These are phyloP conservation scores for Neomonachus schauinslandi DNA, from an alignment of 2,113 vertebrate genomes.

Conservation along the genomic window DNA sequence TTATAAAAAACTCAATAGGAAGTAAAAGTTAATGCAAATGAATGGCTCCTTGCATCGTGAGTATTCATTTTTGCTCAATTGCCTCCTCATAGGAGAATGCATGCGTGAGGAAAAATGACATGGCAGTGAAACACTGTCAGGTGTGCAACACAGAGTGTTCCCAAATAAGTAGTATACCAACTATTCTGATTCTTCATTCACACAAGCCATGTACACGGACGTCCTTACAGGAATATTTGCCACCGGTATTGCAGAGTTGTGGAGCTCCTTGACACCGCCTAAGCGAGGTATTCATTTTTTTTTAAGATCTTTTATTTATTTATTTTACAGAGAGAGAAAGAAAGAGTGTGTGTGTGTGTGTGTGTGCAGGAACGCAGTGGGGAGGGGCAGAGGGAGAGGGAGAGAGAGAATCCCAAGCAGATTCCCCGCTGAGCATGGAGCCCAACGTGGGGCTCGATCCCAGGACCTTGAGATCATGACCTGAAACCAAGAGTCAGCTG, in stretches of 20 bases:
- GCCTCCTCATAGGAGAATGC: neutral
- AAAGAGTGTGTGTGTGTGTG: too few species aligned
- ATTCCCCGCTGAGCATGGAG: neutral
- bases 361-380: too few species aligned
- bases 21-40: slow-evolving; percentile 44
- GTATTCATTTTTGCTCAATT: slow-evolving; percentile 18
- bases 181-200: neutral
- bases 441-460: neutral
- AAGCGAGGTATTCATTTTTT: neutral
- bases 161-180: neutral
- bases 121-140: slow-evolving; percentile 31
- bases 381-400: neutral
- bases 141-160: neutral
- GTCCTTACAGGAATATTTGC: neutral
- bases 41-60: neutral
- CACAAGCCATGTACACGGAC: neutral
- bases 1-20: neutral
- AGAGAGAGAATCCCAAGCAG: neutral
- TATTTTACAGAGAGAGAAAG: neutral
- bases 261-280: neutral
- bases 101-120: slow-evolving; percentile 18
- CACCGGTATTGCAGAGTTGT: neutral
- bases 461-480: neutral
- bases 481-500: neutral
- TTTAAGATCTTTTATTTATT: neutral